Evolutionary conservation across 1,140 invertebrate genomes (phyloP), one percentile per base, ranked within the genome.

Genomic region (Drosophila leontia): DNA sequence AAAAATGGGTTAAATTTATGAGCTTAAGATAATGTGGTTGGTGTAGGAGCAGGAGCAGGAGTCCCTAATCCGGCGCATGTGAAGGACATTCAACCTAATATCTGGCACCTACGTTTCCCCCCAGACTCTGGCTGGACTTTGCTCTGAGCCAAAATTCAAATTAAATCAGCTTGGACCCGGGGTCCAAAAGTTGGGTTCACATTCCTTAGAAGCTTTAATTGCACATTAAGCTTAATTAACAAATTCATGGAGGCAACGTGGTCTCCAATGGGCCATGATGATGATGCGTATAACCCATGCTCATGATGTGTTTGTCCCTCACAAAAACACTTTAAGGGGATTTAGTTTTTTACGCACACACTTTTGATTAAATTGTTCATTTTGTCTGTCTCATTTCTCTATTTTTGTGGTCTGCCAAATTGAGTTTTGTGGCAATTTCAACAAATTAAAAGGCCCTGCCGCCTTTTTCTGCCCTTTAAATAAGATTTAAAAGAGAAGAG

Each of bases 181-280:
- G 13, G 35, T 11, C 53, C 64, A 55, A 45, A 65, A 34, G 37
- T 44, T 45, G 56, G 50, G 44, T 51, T 50, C 70, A 55, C 75
- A 82, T 87, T 86, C 83, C 80, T 79, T 67, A 48, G 55, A 53
- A 75, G 77, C 51, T 55, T 55, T 81, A 90, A 85, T 88, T 90
- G 85, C 84, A 84, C 85, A 88, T 88, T 88, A 88, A 75, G 85
- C 85, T 88, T 90, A 88, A 88, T 88, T 88, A 88, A 88, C 85
- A 90, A 88, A 88, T 87, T 87, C 84, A 87, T 90, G 79, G 74
- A 69, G 37, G 70, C n/a, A 70, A 75, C 71, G 35, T 63, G 71
- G 50, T 63, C 71, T 45, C 57, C 59, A 74, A 71, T 72, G 69
- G 53, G 23, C 69, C 35, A 26, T 17, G 29, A 39, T 65, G 12